Evolutionary conservation across 2,888 invertebrate species (phyloP).

Genomic region (Platycheirus albimanus): DNA sequence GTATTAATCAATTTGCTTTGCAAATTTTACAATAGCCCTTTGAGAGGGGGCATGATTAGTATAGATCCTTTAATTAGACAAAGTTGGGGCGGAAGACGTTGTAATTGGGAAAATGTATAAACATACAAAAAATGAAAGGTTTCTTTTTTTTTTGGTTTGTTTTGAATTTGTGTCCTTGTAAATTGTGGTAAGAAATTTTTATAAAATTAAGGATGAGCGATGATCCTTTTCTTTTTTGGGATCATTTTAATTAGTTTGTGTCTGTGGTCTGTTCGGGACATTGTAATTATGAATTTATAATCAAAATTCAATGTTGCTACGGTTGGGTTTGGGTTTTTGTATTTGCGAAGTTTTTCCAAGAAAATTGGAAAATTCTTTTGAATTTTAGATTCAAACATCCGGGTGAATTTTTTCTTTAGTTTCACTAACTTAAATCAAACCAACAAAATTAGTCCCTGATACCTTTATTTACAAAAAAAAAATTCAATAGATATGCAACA

Average conservation of each 20-base stretch:
- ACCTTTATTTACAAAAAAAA: conserved; percentile 28
- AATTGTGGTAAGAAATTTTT: conserved; percentile 19
- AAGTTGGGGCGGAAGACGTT: conserved; percentile 21
- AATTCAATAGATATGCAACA: too few relatives aligned
- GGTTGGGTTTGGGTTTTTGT: not conserved
- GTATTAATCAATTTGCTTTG: conserved; percentile 72
- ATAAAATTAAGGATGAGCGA: conserved; percentile 9
- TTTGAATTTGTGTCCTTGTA: not conserved
- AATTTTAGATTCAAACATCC: too few relatives aligned
- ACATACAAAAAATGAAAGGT: conserved; percentile 13
- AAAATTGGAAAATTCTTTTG: too few relatives aligned
- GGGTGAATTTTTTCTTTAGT: too few relatives aligned
- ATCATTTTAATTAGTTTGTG: conserved; percentile 59
- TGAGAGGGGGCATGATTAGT: conserved; percentile 39
- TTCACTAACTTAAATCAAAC: not conserved
- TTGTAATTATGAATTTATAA: conserved; percentile 25
- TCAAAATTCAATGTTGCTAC: not conserved
- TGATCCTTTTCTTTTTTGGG: conserved; percentile 27
- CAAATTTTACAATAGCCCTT: conserved; percentile 66
- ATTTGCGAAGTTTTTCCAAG: not conserved
- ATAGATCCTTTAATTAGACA: conserved; percentile 58
- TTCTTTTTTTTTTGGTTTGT: conserved; percentile 13
- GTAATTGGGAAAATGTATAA: conserved; percentile 36
- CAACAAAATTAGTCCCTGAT: not conserved
- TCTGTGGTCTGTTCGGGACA: conserved; percentile 34